Evolutionary conservation across 2,888 invertebrate species (phyloP).

Genomic region (Nephrotoma guestfalica): DNA sequence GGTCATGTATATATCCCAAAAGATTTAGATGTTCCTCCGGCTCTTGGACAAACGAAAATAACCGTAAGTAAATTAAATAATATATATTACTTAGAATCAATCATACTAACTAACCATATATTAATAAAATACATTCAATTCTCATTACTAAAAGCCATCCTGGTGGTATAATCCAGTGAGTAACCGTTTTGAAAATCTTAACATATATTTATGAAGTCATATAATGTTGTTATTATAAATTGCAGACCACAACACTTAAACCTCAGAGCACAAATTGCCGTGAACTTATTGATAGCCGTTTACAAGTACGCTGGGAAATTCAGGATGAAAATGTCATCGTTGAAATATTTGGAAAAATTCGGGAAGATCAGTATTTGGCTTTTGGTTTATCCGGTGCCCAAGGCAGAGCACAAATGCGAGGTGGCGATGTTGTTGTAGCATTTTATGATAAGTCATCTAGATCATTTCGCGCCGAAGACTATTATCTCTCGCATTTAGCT

Average conservation of each 20-base stretch:
- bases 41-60: conserved; percentile 78
- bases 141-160: conserved; percentile 47
- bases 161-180: conserved; percentile 92
- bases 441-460: conserved; percentile 44
- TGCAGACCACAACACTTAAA: conserved; percentile 60
- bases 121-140: neutral
- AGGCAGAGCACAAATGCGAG: conserved; percentile 59
- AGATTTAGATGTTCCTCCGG: conserved; percentile 79
- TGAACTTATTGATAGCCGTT: conserved; percentile 63
- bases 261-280: conserved; percentile 64
- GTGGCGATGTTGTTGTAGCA: conserved; percentile 72
- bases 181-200: conserved; percentile 23
- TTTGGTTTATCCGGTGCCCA: conserved; percentile 73
- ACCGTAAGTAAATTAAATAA: conserved; percentile 45
- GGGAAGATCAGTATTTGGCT: conserved; percentile 75
- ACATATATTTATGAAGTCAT: neutral
- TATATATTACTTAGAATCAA: conserved; percentile 13
- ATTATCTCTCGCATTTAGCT: conserved; percentile 64
- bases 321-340: conserved; percentile 62
- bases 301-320: conserved; percentile 80
- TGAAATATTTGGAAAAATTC: conserved; percentile 60
- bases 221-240: conserved; percentile 15
- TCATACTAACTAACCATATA: conserved; percentile 11
- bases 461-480: conserved; percentile 65
- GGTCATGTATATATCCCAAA: conserved; percentile 79